phyloP scores from a whole-genome alignment of 2,888 invertebrate genomes.

The Acanthopleura granulata region DNA sequence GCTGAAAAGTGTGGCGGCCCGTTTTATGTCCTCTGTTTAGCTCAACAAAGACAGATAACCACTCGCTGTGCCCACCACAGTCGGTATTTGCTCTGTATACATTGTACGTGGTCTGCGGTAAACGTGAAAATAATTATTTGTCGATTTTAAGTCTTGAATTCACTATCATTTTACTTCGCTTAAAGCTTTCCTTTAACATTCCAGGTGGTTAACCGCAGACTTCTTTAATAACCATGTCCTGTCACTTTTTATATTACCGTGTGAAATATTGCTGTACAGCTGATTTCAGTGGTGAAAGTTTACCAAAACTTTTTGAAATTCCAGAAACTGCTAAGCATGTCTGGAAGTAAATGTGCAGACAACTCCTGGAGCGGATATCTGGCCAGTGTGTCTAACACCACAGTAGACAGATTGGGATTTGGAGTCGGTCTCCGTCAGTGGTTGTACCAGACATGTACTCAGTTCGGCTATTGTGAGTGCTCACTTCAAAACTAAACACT shows the following conservation, averaged over 20 bases:
- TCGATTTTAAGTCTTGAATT: no score
- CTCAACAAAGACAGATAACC: no score
- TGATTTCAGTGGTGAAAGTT: constrained; percentile 1
- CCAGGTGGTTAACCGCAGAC: no score
- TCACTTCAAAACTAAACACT: no score
- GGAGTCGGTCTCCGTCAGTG: constrained; percentile 46
- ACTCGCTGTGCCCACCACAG: no score
- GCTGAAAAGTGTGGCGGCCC: no score
- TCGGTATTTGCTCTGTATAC: no score
- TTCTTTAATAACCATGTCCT: background rate
- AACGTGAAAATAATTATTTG: no score
- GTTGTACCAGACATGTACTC: constrained; percentile 54
- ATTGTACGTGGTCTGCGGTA: no score
- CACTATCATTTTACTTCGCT: no score
- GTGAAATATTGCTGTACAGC: background rate
- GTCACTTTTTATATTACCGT: background rate
- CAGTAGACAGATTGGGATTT: constrained; percentile 31
- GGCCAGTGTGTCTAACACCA: constrained; percentile 38
- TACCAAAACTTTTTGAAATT: constrained; percentile 20
- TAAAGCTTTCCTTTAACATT: no score
- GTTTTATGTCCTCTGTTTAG: no score
- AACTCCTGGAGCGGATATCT: constrained; percentile 44
- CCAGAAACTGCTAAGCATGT: constrained; percentile 26
- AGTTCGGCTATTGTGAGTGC: constrained; percentile 55
- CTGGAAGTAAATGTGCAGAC: constrained; percentile 40